Base-by-base conservation (phyloP, 1,140 invertebrate species). In the Gonatopus flavifemur region DNA sequence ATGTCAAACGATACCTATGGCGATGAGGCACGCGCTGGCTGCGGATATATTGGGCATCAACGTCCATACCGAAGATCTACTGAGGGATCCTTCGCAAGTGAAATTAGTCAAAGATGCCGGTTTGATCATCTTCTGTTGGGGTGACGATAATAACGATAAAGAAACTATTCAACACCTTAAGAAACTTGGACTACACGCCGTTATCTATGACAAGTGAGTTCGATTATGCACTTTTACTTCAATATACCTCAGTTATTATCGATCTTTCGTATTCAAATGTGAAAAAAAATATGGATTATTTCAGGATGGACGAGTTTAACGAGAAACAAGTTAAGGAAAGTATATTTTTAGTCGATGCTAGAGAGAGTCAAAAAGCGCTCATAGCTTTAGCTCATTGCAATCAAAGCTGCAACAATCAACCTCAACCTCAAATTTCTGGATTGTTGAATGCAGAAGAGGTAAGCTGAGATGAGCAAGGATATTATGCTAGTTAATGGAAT, bases 121-220 rank as follows among this genome's bases (percentile, higher is more conserved):
- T 12, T 80, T 97, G 15, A 84, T 96, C 2, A 84, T 96, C 32
- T 98, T 98, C 70, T 95, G 92, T 69, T 98, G 95, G 95, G 95
- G 95, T 4, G 93, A 97, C 68, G 92, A 96, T 68, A 95, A 94
- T 66, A 96, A 96, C 62, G 87, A 92, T 69, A 86, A 86, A 48
- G 84, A 86, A n/a, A 91, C 90, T 1, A 94, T 96, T 32, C 87
- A 88, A 57, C 83, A 88, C 64, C 80, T 97, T 0, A 95, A 95
- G 74, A 82, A 88, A 55, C 80, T 94, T 39, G 93, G 93, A 3
- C 81, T 96, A 18, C 91, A 97, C 70, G 94, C 89, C 32, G 88
- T 97, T 24, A 96, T 97, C 64, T 96, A 95, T 70, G 94, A 98
- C 70, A 94, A 91, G 83, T 84, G 64, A 76, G 77, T 69, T 24